Evolutionary conservation across 2,113 vertebrate genomes (phyloP), one percentile per base, ranked within the genome.

Genomic region (Nyctibius bracteatus): DNA sequence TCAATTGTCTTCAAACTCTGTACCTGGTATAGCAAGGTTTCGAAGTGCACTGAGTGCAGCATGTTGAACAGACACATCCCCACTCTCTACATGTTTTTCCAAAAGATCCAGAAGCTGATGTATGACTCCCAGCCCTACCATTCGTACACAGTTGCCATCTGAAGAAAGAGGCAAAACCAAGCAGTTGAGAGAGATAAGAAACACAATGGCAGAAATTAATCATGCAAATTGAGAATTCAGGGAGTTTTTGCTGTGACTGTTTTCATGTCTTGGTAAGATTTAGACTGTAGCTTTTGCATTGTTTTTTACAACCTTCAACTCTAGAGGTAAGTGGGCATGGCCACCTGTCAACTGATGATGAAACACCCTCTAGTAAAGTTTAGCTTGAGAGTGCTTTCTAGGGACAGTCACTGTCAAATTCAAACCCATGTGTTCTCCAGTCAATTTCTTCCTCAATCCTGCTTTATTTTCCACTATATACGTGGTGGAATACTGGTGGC

Each of bases 1-100:
- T 14, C 5, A 15, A 0, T 33, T n/a, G 20, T 46, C 17, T 15
- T 13, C 20, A 30, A 33, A 1, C 24, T 52, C 27, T 41, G 37
- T 93, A 99, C 99, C 98, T 86, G 99, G 98, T 63, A 99, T 97
- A 35, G 99, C 98, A 10, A 99, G 98, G 94, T 98, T 99, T 88
- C 98, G 97, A 65, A 99, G 98, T 0, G 99, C 99, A 39, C 99
- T 99, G 78, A 99, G 98, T 13, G 98, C 99, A 8, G 99, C 99
- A 3, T 99, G 98, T 71, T 99, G 98, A 17, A 99, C 98, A 10
- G 98, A 98, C 51, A 98, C 94, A 3, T 99, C 98, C 23, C 97
- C 98, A 5, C 98, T 98, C 31, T 97, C 97, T 1, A 98, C 98
- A 0, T 99, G 99, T 16, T 98, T 97, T 96, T 99, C 98, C 97